Evolutionary conservation across 2,797 vertebrate genomes (phyloP), one percentile per base, ranked within the genome.

Genomic region (Hipposideros larvatus): DNA sequence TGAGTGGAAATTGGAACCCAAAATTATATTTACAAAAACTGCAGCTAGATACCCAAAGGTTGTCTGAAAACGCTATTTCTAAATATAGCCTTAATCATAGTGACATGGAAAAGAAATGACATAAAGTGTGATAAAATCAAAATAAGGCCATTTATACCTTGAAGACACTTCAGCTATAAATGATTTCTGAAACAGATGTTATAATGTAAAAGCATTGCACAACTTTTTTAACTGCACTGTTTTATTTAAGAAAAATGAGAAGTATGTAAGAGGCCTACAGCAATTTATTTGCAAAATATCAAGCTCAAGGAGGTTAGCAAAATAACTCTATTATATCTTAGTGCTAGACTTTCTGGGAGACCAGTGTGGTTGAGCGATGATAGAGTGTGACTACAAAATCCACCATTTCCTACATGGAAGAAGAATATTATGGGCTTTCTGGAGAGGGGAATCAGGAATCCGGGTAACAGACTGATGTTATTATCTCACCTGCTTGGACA

Each of bases 181-280:
- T 94, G 92, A 96, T 97, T 90, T 88, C 95, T 95, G 26, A 96
- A 28, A 77, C 94, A 98, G 97, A 94, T 98, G 96, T 94, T 92
- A 66, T 91, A 88, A 95, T 15, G 48, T 92, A 74, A 61, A 88
- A 63, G 94, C 96, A 96, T 48, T 2, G 1, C 22, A 48, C 94
- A 95, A 55, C 93, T 91, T 87, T 87, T 93, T 96, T 34, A 84
- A 96, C 68, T 84, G 68, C 21, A 83, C 86, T 85, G 41, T 82
- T 95, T 90, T 61, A 96, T 94, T 96, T 96, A 92, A 96, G 66
- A 93, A 96, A 97, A 94, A 95, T 96, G 61, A 90, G 93, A 91
- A 96, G 53, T 87, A 65, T 68, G 0, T 73, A 93, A 96, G 26
- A 85, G 46, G 18, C 37, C 28, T 87, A 24, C 79, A 77, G 21